These are phyloP conservation scores for Lathamus discolor DNA, from an alignment of 2,113 vertebrate genomes.

Conservation along the genomic window DNA sequence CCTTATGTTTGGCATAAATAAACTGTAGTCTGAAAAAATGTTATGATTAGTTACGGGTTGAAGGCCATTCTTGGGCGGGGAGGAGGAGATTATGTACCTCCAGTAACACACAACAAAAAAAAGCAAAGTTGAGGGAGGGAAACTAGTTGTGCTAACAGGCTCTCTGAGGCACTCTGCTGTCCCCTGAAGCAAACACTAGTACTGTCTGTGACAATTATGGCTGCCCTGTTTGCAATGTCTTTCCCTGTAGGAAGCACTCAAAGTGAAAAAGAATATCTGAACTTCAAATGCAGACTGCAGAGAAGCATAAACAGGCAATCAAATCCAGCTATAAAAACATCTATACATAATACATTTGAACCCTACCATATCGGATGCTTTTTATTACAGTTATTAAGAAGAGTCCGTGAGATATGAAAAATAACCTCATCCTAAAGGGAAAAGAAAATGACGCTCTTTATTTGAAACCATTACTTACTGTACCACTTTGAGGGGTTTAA, in stretches of 20 bases:
- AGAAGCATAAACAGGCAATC: slow-evolving; percentile 43
- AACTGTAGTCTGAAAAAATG: neutral
- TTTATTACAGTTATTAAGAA: slow-evolving; percentile 60
- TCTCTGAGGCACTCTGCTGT: neutral
- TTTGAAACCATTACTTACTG: slow-evolving; percentile 56
- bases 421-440: slow-evolving; percentile 13
- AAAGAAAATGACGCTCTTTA: slow-evolving; percentile 55
- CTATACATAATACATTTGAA: slow-evolving; percentile 6
- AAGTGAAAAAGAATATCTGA: slow-evolving; percentile 29
- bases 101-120: neutral
- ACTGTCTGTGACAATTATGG: neutral
- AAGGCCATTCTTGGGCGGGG: slow-evolving; percentile 17
- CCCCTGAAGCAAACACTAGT: neutral
- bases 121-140: neutral
- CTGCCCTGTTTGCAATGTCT: neutral
- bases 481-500: slow-evolving; percentile 33
- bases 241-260: slow-evolving; percentile 30
- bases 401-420: slow-evolving; percentile 38
- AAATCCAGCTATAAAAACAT: slow-evolving; percentile 61
- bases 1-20: neutral
- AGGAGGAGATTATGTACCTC: neutral
- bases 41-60: neutral
- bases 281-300: slow-evolving; percentile 10
- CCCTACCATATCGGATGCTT: slow-evolving; percentile 10
- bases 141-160: neutral